Conservation (phyloP, 2,797 vertebrate species). For the Cossypha niveicapilla region DNA sequence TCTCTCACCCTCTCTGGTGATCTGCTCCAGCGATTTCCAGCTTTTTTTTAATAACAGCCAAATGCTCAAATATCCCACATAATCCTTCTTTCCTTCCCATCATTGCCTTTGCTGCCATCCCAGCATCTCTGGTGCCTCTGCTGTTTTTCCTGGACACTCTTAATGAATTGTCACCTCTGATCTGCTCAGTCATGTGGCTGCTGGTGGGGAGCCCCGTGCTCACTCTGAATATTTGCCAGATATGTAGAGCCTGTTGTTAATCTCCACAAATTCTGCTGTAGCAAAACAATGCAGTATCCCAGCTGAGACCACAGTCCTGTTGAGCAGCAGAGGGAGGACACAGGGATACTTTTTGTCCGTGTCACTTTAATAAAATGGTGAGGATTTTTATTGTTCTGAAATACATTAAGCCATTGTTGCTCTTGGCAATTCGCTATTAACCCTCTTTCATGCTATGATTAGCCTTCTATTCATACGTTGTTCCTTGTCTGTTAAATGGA, state of each 20-base stretch:
- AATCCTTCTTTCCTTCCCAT: background rate
- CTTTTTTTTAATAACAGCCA: background rate
- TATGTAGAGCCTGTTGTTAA: background rate
- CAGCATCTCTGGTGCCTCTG: background rate
- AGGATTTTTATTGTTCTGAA: slow-evolving; percentile 26
- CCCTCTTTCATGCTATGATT: slow-evolving; percentile 50
- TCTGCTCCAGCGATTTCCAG: background rate
- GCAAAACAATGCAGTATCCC: background rate
- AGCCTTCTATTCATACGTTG: slow-evolving; percentile 40
- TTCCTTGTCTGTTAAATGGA: slow-evolving; percentile 46
- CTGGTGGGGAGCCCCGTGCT: background rate
- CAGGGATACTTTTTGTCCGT: background rate
- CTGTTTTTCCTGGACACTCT: background rate
- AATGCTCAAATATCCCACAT: background rate
- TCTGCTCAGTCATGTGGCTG: background rate
- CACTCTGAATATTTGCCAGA: background rate
- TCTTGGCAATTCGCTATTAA: slow-evolving; percentile 42
- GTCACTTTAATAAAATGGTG: background rate
- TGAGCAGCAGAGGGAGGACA: background rate
- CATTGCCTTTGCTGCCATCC: background rate
- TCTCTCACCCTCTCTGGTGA: background rate
- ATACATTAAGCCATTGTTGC: slow-evolving; percentile 33
- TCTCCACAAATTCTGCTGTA: background rate
- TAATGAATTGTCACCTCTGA: background rate
- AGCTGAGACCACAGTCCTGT: background rate